phyloP scores from a whole-genome alignment of 2,113 vertebrate species.

The Zapus hudsonius region DNA sequence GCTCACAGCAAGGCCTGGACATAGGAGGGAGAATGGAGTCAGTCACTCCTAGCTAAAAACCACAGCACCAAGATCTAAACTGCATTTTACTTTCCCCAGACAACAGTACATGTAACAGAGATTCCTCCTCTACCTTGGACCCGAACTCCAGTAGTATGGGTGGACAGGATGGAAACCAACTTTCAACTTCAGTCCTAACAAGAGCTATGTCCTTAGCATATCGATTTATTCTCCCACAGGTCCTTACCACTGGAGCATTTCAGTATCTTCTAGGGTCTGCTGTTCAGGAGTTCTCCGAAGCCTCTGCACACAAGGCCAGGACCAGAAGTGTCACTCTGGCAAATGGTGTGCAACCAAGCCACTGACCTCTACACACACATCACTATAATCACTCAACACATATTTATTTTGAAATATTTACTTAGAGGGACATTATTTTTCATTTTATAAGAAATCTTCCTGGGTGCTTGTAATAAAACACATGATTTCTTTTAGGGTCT shows the following conservation, averaged over 20 bases:
- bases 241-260: too few species aligned
- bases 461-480: constrained; percentile 34
- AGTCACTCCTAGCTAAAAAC: background rate
- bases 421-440: constrained; percentile 18
- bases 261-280: too few species aligned
- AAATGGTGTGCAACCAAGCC: background rate
- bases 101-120: background rate
- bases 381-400: background rate
- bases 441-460: constrained; percentile 31
- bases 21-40: too few species aligned
- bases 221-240: background rate
- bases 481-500: constrained; percentile 36
- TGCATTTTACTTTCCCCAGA: background rate
- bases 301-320: background rate
- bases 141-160: background rate
- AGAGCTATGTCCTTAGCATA: background rate
- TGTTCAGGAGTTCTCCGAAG: too few species aligned
- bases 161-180: background rate
- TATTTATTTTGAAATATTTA: constrained; percentile 31
- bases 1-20: background rate
- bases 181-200: background rate
- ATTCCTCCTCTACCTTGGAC: background rate
- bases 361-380: background rate
- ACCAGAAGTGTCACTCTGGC: background rate
- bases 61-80: too few species aligned